Evolutionary conservation across 2,888 invertebrate species (phyloP).

Genomic region (Drosophila neotestacea): DNA sequence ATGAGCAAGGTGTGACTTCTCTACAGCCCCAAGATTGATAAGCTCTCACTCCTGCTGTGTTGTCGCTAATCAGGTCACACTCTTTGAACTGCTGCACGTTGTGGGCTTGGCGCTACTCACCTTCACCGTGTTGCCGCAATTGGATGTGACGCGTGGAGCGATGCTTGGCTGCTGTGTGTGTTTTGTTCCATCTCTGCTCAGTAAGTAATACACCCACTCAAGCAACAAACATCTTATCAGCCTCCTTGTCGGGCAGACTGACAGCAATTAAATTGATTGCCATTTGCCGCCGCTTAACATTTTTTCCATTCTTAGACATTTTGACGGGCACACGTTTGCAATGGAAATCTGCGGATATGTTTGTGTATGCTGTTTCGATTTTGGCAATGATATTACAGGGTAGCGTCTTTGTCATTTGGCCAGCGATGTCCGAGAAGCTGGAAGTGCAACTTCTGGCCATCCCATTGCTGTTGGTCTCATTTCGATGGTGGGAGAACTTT

Average conservation of each 20-base stretch:
- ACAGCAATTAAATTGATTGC: constrained; percentile 79
- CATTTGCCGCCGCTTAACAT: constrained; percentile 36
- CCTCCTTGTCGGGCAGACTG: constrained; percentile 34
- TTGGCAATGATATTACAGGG: constrained; percentile 88
- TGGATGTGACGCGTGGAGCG: constrained; percentile 93
- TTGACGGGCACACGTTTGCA: constrained; percentile 70
- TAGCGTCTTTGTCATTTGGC: constrained; percentile 90
- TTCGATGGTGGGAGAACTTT: constrained; percentile 95
- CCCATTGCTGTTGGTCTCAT: constrained; percentile 89
- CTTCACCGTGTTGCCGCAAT: constrained; percentile 91
- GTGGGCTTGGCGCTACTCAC: constrained; percentile 91
- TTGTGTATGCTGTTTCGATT: constrained; percentile 66
- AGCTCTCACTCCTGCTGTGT: constrained; percentile 27
- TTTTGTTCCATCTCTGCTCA: constrained; percentile 91
- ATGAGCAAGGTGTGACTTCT: constrained; percentile 11
- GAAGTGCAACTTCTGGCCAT: constrained; percentile 87
- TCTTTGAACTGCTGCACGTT: constrained; percentile 92
- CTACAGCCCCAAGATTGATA: constrained; percentile 53
- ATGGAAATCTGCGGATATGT: constrained; percentile 70
- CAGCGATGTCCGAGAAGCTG: constrained; percentile 86
- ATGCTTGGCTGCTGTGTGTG: constrained; percentile 94
- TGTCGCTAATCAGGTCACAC: constrained; percentile 85
- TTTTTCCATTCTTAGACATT: constrained; percentile 66
- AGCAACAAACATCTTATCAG: constrained; percentile 55
- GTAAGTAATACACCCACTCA: constrained; percentile 85